Percentiles rank a stretch among this genome's conserved stretches.
phyloP scores from a whole-genome alignment of 2,888 invertebrate species.

The Trisateles emortualis region DNA sequence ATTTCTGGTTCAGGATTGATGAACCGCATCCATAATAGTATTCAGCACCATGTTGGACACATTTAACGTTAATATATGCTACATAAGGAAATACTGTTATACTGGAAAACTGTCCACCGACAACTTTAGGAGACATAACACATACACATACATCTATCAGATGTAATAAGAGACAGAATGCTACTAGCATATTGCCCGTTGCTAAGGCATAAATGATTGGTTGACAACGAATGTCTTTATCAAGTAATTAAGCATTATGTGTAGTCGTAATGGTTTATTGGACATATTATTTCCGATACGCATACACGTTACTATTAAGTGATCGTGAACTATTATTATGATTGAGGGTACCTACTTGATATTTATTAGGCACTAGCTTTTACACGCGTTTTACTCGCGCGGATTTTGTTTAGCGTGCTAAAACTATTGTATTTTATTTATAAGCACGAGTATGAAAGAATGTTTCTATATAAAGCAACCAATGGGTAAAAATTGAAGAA shows the following conservation, averaged over 20 bases:
- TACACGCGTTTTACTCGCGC: no score
- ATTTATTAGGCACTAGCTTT: no score
- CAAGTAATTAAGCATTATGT: not conserved
- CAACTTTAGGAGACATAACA: not conserved
- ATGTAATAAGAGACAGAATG: not conserved
- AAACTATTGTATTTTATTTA: no score
- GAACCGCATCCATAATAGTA: slow-evolving; percentile 48
- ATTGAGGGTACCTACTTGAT: no score
- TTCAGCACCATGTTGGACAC: not conserved
- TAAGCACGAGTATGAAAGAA: no score
- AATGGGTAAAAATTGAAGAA: no score
- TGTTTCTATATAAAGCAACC: no score
- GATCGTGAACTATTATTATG: no score
- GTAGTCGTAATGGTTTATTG: not conserved
- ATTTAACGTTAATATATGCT: slow-evolving; percentile 34
- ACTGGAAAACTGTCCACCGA: not conserved
- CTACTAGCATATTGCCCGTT: not conserved
- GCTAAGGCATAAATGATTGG: not conserved
- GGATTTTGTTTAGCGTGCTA: no score
- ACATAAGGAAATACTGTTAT: slow-evolving; percentile 45
- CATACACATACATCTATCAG: not conserved
- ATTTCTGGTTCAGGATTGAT: slow-evolving; percentile 54
- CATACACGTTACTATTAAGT: no score
- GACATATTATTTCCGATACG: not conserved
- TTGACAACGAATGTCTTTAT: not conserved